Percentiles rank a stretch among this genome's conserved stretches.
Evolutionary conservation across 2,113 vertebrate genomes (phyloP).

Genomic region (Monarcha castaneiventris): DNA sequence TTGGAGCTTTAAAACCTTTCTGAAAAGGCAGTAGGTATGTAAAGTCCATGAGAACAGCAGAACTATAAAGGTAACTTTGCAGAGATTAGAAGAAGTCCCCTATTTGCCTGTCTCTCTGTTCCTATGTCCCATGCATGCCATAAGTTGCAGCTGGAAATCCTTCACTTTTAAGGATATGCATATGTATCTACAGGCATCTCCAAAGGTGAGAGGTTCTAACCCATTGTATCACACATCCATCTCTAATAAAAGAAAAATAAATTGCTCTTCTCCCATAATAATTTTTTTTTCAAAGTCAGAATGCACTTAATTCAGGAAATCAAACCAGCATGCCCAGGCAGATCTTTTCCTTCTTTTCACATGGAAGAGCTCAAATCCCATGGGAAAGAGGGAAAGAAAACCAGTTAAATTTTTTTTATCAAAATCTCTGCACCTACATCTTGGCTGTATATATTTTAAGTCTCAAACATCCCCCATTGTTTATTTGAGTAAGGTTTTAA

Average conservation of each 20-base stretch:
- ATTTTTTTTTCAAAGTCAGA: not conserved
- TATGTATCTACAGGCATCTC: not conserved
- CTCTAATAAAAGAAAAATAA: not conserved
- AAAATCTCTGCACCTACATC: not conserved
- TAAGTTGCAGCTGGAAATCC: not conserved
- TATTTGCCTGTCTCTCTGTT: not conserved
- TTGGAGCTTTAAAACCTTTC: not conserved
- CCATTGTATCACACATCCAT: not conserved
- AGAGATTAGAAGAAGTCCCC: not conserved
- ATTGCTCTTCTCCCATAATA: not conserved
- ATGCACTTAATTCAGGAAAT: not conserved
- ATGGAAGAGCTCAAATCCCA: not conserved
- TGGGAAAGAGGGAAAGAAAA: not conserved
- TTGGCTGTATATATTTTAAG: not conserved
- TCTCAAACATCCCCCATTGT: not conserved
- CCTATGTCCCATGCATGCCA: rapidly evolving
- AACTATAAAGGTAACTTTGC: not conserved
- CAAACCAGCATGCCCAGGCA: not conserved
- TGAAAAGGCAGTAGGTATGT: not conserved
- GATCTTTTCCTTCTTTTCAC: not conserved
- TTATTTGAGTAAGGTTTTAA: not conserved
- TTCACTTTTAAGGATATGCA: not conserved
- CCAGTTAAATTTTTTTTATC: not conserved
- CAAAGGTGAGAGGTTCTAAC: not conserved
- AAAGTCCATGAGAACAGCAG: not conserved